Evolutionary conservation across 2,797 vertebrate species (phyloP), one percentile per base, ranked within the genome.

Genomic region (Leucoraja ocellata): DNA sequence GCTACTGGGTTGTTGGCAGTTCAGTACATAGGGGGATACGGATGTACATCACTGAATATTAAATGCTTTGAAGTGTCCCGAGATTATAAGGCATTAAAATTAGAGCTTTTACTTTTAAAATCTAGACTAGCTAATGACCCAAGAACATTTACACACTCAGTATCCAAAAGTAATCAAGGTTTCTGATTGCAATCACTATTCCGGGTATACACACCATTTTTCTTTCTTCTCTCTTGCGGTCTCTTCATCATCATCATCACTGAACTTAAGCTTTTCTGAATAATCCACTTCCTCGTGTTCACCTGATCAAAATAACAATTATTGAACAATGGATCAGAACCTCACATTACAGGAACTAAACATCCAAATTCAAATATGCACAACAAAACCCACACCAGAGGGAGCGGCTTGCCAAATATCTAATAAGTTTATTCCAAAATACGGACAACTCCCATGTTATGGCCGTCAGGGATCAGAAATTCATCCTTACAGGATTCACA

Each of bases 221-320:
- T 97, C 98, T 93, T 96, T 97, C 93, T 96, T 97, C 0, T 98
- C 98, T 94, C 96, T 96, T 71, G 95, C 1, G 4, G 90, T 93
- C 83, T 96, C 97, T 9, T 97, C 97, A 11, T 99, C 99, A 94
- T 99, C 99, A 39, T 99, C 99, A 81, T 99, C 99, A 91, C 99
- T 99, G 94, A 99, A 99, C 94, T 99, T 99, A 2, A 99, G 95
- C 93, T 99, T 99, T 95, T 99, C 99, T 0, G 98, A 97, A 93
- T 99, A 99, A 96, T 99, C 99, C 91, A 99, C 99, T 96, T 99
- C 99, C 94, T 99, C 98, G 0, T 99, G 99, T 81, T 80, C 9
- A 65, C 93, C 93, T 93, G 54, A 58, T 63, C 6, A 65, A 93
- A 80, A 65, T 14, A 58, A 16, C 79, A 79, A 21, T 14, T 9